These are phyloP conservation scores for Microplitis deprimator DNA, from an alignment of 2,888 invertebrate species.

Conservation along the genomic window DNA sequence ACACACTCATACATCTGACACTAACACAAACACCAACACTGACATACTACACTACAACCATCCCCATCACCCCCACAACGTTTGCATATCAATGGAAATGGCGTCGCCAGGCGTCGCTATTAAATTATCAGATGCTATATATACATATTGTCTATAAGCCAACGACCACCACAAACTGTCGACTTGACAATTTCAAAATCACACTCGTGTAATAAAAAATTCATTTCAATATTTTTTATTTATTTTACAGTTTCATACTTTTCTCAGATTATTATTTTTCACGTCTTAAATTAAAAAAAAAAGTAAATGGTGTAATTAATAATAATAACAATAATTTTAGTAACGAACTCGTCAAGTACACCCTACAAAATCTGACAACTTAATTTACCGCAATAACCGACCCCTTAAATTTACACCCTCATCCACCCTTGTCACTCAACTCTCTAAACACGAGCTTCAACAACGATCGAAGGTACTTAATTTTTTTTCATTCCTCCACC, in stretches of 20 bases:
- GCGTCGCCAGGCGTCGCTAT: conserved; percentile 30
- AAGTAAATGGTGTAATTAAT: too few relatives aligned
- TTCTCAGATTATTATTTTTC: not conserved
- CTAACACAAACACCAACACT: conserved; percentile 19
- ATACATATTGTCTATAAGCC: not conserved
- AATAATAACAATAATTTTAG: not conserved
- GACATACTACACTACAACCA: not conserved
- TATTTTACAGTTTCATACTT: too few relatives aligned
- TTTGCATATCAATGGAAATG: conserved; percentile 43
- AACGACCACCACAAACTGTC: conserved; percentile 15
- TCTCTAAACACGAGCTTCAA: conserved; percentile 12
- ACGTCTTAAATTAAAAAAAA: too few relatives aligned
- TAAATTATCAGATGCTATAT: conserved; percentile 33
- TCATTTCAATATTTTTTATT: not conserved
- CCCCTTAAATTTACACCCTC: not conserved
- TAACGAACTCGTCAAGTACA: not conserved
- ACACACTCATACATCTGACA: not conserved
- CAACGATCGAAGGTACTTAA: not conserved
- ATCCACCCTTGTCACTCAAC: conserved; percentile 2
- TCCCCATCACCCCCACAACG: conserved; percentile 15
- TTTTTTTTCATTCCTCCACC: not conserved
- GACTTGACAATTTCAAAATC: not conserved
- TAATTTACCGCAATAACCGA: conserved; percentile 21
- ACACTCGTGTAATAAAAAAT: not conserved
- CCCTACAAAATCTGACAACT: conserved; percentile 20